Conservation (phyloP, 2,888 invertebrate species). For the Drosophila suboccidentalis region DNA sequence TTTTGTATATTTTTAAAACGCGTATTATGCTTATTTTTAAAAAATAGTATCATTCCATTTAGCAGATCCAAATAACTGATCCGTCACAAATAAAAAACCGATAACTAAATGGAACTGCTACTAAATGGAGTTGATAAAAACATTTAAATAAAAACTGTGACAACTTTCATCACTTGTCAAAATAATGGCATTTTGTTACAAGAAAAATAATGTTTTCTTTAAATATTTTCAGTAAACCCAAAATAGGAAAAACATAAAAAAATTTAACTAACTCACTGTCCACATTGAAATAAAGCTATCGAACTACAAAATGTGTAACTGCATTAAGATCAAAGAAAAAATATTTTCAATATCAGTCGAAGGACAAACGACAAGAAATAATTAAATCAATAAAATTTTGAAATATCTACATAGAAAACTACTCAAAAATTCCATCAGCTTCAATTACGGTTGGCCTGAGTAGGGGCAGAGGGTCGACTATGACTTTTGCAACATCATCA, state of each 20-base stretch:
- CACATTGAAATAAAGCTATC: not conserved
- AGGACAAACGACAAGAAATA: conserved; percentile 58
- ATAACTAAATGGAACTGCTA: too few relatives aligned
- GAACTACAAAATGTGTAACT: conserved; percentile 20
- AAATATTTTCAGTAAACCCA: not conserved
- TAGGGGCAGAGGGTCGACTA: conserved; percentile 5
- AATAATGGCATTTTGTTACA: too few relatives aligned
- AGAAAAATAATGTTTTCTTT: too few relatives aligned
- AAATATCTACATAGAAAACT: conserved; percentile 68
- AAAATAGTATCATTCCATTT: too few relatives aligned
- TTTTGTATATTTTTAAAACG: too few relatives aligned
- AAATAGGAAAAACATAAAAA: conserved; percentile 11
- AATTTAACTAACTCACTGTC: not conserved
- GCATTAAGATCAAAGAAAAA: conserved; percentile 29
- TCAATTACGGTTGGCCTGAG: conserved; percentile 61
- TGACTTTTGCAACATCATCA: conserved; percentile 79
- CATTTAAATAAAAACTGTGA: too few relatives aligned
- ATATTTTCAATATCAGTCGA: conserved; percentile 37
- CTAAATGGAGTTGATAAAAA: too few relatives aligned
- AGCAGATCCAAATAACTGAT: too few relatives aligned
- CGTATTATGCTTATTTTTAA: too few relatives aligned
- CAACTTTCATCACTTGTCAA: too few relatives aligned
- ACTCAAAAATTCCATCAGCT: conserved; percentile 75
- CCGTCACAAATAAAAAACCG: too few relatives aligned
- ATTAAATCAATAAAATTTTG: conserved; percentile 78